Percentiles rank a stretch among this genome's conserved stretches.
These are phyloP conservation scores for Bellardia bayeri DNA, from an alignment of 2,888 invertebrate genomes.

Conservation along the genomic window DNA sequence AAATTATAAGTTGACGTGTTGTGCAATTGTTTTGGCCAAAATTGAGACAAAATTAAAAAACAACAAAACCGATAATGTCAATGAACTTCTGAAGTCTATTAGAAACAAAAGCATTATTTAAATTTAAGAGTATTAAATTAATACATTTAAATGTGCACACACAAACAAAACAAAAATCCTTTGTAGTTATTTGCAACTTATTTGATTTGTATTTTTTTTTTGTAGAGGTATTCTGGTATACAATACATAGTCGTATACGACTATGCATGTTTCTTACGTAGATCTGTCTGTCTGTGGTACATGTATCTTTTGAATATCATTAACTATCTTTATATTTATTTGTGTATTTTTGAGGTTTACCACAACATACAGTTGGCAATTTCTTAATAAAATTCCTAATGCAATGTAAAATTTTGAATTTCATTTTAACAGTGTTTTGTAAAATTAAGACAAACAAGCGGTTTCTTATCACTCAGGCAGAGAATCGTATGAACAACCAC, in stretches of 20 bases:
- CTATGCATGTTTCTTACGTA: too few species aligned
- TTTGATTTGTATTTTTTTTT: neutral
- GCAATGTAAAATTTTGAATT: conserved; percentile 41
- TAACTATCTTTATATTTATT: neutral
- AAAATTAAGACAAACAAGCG: conserved; percentile 5
- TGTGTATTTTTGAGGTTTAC: conserved; percentile 57
- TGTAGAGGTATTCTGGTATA: neutral
- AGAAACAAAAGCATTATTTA: neutral
- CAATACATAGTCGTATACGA: too few species aligned
- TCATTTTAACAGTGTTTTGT: conserved; percentile 44
- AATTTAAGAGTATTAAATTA: neutral
- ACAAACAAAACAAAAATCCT: neutral
- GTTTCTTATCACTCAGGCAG: conserved; percentile 30
- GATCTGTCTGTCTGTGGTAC: neutral
- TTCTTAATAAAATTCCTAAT: conserved; percentile 56
- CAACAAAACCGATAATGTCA: neutral
- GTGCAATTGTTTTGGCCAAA: neutral
- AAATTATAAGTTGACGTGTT: conserved; percentile 36
- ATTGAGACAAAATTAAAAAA: conserved; percentile 6
- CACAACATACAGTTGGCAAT: conserved; percentile 49
- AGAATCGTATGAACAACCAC: neutral
- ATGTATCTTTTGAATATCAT: neutral
- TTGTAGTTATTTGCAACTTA: neutral
- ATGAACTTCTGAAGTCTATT: conserved; percentile 20
- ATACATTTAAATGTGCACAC: neutral